Evolutionary conservation across 2,797 vertebrate genomes (phyloP).

Genomic region (Ispidina picta): DNA sequence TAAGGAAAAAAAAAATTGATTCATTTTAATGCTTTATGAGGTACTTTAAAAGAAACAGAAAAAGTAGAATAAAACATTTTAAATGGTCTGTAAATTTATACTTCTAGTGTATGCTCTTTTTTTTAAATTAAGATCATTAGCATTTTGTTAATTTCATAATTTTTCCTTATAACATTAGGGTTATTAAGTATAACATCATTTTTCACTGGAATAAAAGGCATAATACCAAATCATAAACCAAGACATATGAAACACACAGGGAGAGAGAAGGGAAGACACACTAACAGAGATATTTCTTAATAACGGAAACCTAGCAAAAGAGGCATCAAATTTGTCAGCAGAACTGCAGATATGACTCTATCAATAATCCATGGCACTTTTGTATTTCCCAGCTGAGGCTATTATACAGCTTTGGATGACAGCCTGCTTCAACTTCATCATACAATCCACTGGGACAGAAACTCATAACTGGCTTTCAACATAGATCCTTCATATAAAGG

Average conservation of each 20-base stretch:
- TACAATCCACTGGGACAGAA: conserved; percentile 90
- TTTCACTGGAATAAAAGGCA: conserved; percentile 72
- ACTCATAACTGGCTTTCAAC: conserved; percentile 95
- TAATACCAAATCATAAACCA: conserved; percentile 16
- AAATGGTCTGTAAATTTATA: not conserved
- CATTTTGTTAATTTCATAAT: conserved; percentile 70
- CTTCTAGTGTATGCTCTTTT: not conserved
- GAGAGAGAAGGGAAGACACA: conserved; percentile 59
- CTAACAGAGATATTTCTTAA: conserved; percentile 87
- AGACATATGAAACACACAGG: conserved; percentile 33
- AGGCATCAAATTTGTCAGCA: conserved; percentile 90
- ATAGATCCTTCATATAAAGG: conserved; percentile 89
- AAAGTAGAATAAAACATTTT: not conserved
- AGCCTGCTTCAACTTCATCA: conserved; percentile 89
- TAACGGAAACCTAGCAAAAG: conserved; percentile 85
- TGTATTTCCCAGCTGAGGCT: conserved; percentile 90
- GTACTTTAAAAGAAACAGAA: not conserved
- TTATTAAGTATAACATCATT: conserved; percentile 48
- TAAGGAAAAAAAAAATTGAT: not conserved
- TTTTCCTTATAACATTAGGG: conserved; percentile 63
- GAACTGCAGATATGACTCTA: conserved; percentile 89
- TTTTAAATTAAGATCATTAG: conserved; percentile 46
- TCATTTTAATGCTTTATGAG: not conserved
- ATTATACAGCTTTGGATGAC: conserved; percentile 90
- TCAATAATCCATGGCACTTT: conserved; percentile 93